Base-by-base conservation (phyloP, 2,797 vertebrate genomes). In the Masticophis lateralis region DNA sequence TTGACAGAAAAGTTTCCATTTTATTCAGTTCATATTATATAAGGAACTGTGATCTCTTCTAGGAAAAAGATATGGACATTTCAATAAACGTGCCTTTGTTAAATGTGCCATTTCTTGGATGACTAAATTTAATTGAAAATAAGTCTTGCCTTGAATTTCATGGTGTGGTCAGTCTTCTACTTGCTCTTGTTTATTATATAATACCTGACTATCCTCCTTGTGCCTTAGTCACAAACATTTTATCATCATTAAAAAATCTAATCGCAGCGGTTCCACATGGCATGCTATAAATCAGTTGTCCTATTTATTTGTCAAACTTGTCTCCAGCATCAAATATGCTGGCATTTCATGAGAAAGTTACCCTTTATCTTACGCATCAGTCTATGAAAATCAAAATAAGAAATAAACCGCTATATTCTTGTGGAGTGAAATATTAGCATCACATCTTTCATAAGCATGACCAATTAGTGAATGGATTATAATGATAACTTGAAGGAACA, bases 351-450 rank as follows among this genome's bases (percentile, higher is more conserved):
- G 27, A 91, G 86, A 95, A 96, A 95, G 93, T 92, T 95, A 86
- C 7, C 87, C 66, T 94, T 96, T 91, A 95, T 91, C 89, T 66
- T 9, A 0, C 93, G 95, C 92, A 94, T 93, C 91, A 90, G 91
- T 14, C 88, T 91, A 79, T 69, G 86, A 93, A 96, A 96, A 96
- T 89, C 74, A 90, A 93, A 95, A 90, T 63, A 93, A 96, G 94
- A 94, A 96, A 63, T 95, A 88, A 94, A 92, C 89, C 93, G 91
- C 93, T 95, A 92, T 63, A 92, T 55, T 93, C 93, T 83, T 79
- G 92, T 90, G 94, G 95, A 95, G 92, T 59, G 94, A 95, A 95
- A 93, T 94, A 95, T 94, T 94, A 96, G 94, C 89, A 92, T 28
- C 27, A 37, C 25, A 28, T 91, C 74, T 93, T 94, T 93, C 88